These are phyloP conservation scores for Megalops atlanticus DNA, from an alignment of 2,113 vertebrate genomes.

Conservation along the genomic window DNA sequence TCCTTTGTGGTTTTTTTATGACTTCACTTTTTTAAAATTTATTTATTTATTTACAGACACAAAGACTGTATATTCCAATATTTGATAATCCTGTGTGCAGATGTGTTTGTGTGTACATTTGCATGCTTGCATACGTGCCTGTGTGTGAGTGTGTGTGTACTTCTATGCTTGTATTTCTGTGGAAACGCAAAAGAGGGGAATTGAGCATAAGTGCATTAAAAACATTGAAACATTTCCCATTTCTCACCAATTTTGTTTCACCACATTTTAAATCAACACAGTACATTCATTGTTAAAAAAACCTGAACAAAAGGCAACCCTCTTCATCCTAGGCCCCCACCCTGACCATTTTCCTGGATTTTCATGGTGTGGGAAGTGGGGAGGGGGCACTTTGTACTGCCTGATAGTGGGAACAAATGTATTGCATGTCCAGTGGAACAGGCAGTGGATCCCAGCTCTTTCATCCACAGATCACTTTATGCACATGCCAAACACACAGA, in stretches of 20 bases:
- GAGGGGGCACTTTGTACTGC: background rate
- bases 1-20: background rate
- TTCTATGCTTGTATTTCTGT: background rate
- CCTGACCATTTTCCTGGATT: background rate
- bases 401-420: background rate
- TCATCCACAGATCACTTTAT: slow-evolving; percentile 41
- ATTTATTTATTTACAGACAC: slow-evolving; percentile 1
- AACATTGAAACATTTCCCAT: background rate
- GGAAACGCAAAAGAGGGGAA: background rate
- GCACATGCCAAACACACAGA: slow-evolving; percentile 20
- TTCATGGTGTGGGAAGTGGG: background rate
- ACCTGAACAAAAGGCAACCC: background rate
- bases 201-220: background rate
- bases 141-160: too few species aligned
- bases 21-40: background rate
- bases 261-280: too few species aligned
- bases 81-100: background rate
- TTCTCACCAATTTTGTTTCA: too few species aligned
- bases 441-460: slow-evolving; percentile 12
- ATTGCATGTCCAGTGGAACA: background rate
- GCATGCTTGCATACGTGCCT: background rate
- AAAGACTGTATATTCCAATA: background rate
- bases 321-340: background rate
- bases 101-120: background rate
- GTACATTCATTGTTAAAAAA: background rate